Percentiles rank a stretch among this genome's conserved stretches.
phyloP scores from a whole-genome alignment of 2,113 vertebrate species.

The Panurus biarmicus region DNA sequence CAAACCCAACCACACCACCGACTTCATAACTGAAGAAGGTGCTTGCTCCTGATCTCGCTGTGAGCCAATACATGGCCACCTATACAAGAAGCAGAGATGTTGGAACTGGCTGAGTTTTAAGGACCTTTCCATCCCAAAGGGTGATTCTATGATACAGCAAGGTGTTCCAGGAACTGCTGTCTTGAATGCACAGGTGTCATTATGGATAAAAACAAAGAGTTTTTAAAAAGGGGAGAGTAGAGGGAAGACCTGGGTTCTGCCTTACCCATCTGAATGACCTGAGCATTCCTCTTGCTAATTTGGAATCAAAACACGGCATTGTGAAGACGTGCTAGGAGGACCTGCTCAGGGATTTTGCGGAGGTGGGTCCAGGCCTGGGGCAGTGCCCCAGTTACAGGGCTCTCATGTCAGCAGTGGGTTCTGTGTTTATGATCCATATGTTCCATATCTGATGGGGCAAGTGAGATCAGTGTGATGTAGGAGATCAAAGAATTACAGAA shows the following conservation, averaged over 20 bases:
- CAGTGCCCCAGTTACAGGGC: background rate
- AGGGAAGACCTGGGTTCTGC: background rate
- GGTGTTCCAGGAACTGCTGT: background rate
- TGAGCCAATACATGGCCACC: too few relatives aligned
- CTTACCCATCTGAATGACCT: background rate
- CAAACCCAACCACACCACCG: background rate
- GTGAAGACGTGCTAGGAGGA: background rate
- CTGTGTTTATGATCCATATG: background rate
- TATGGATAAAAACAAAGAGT: background rate
- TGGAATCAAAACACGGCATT: background rate
- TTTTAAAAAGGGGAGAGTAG: background rate
- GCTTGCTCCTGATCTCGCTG: background rate
- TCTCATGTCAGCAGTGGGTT: background rate
- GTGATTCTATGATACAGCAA: background rate
- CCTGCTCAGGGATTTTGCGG: accelerated
- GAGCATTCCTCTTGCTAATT: background rate
- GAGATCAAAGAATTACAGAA: background rate
- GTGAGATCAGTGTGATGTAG: background rate
- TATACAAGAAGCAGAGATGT: too few relatives aligned
- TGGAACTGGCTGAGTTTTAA: background rate
- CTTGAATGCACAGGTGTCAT: background rate
- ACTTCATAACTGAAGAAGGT: background rate
- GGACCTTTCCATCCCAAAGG: background rate
- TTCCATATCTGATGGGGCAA: background rate
- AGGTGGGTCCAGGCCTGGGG: background rate